Base-by-base conservation (phyloP, 64 coral and sea anemone species). In the Trachythela sp. region DNA sequence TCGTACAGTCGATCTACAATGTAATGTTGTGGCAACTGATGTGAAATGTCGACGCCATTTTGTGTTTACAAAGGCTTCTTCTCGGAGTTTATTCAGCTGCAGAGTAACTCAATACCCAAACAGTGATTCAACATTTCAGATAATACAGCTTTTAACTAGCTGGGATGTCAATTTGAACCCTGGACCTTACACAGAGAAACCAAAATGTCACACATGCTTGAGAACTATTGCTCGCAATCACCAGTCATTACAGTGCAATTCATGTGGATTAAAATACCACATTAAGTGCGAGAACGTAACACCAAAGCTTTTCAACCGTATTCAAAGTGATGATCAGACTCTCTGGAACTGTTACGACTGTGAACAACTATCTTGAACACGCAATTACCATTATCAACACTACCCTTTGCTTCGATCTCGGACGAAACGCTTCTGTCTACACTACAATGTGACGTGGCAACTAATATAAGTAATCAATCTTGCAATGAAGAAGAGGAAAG, bases 271-370 rank as follows among this genome's bases (percentile, higher is more conserved):
- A 26, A 87, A 87, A 29, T 68, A 87, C 10, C 85, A 92, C 42
- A 88, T 92, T 39, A 92, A 92, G 70, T 87, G 68, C 26, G 68
- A 85, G 10, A 86, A 87, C n/a, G 48, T 92, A 58, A 58, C 76
- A 37, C 84, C 89, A 35, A 77, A 8, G 26, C n/a, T 70, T 40
- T 86, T 70, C 29, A 91, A 91, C 40, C 37, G 24, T 48, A 76
- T 86, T 72, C 84, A 91, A 86, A 72, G 18, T 86, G 76, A 42
- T n/a, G 64, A 91, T 30, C 60, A 20, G 43, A 91, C 48, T 13
- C 24, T 39, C 15, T 80, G 84, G 60, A 43, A 29, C 41, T 91
- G 83, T 42, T 24, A 22, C 54, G 48, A 39, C 35, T 90, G 7
- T 37, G 15, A 38, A 3, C 8, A 1, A 18, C 11, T 36, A 20